Evolutionary conservation across 2,113 vertebrate genomes (phyloP), one percentile per base, ranked within the genome.

Genomic region (Mus spicilegus): DNA sequence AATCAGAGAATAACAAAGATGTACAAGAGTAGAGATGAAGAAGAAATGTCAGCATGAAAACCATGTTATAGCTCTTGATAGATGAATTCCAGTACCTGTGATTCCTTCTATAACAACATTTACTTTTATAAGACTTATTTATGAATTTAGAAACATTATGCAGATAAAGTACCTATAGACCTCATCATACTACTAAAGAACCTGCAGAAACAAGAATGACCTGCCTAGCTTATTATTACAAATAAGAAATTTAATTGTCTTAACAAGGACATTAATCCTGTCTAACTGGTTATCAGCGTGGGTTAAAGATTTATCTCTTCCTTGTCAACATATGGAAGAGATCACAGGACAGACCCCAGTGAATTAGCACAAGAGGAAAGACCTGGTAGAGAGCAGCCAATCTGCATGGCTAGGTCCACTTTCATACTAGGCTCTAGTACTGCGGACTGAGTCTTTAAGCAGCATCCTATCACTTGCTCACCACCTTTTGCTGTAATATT

Each of bases 221-320:
- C 65, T 69, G 12, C 4, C 10, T 84, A 75, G 2, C 0, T 85
- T 76, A 88, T 39, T 87, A 80, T 80, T 81, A 90, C 20, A 84
- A 92, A 78, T 96, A 24, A 13, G 67, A 89, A 91, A 85, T 42
- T 42, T 49, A 95, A 80, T 85, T 49, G 75, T 73, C 33, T 17
- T 76, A 95, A 92, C 67, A 73, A 39, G n/a, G 58, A 30, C 19
- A 56, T 87, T 91, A 42, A 69, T 96, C 95, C 46, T 76, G 30
- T 92, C 76, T 76, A 88, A 78, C 13, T 84, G 7, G 13, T 56
- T 76, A 63, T 82, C 26, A 91, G 6, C 80, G 8, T 70, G 30
- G 63, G 33, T 56, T 97, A 28, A 87, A 88, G 89, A 39, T 54
- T 46, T 12, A 91, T 7, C 82, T 93, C 58, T 92, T 85, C 39